Base-by-base conservation (phyloP, 2,797 vertebrate genomes). In the Propithecus perrieri region DNA sequence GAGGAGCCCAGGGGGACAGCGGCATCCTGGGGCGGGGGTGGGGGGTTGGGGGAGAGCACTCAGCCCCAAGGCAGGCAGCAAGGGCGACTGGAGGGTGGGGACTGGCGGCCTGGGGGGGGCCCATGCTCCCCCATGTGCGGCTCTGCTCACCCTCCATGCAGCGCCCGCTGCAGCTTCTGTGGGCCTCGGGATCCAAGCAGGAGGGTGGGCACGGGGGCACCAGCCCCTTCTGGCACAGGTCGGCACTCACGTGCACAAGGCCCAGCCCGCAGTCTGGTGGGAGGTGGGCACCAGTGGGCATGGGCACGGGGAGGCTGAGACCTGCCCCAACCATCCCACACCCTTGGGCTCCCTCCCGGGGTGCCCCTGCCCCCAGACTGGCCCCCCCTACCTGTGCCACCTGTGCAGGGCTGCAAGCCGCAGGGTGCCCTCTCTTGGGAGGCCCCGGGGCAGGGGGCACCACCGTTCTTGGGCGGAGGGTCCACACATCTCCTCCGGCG, bases 401-500 rank as follows among this genome's bases (percentile, higher is more conserved):
- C 98, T 6, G 96, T 97, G 46, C 99, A 99, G 71, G 99, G 98
- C 81, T 99, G 98, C 79, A 97, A 98, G 98, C 99, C 98, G 89
- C 99, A 99, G 78, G 98, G 98, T n/a, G 98, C 98, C 24, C 97
- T 99, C 98, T 99, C 99, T 53, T 98, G 96, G 9, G 98, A 98
- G 87, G 98, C 98, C 14, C 99, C 99, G 0, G 98, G 96, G 30
- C 99, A 99, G 30, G 98, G 98, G 24, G 69, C 97, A 0, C 99
- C 99, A 0, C 98, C 98, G 0, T 99, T 99, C 97, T 99, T 99
- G 2, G 99, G 99, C 0, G 99, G 99, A 20, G 99, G 99, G 63
- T 99, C 98, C 0, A 99, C 98, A 96, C 99, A 99, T 96, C 97
- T 98, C 78, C 99, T 98, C 69, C 74, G 98, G 84, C 99, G 99